Base-by-base conservation (phyloP, 2,888 invertebrate genomes). In the Antitype chi region DNA sequence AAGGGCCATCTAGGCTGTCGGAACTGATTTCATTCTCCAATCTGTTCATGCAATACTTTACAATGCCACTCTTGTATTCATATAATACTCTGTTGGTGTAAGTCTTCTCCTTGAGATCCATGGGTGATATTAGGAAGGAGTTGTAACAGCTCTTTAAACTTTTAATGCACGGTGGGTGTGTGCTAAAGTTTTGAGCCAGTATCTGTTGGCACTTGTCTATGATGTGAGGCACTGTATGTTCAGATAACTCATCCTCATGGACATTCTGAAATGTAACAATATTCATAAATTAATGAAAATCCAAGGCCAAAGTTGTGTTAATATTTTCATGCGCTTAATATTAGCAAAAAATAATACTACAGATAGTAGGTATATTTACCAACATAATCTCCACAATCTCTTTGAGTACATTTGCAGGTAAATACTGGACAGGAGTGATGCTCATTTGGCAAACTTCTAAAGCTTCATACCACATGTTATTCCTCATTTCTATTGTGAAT, bases 381-480 rank as follows among this genome's bases (percentile, higher is more conserved):
- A 96, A 83, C 75, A 97, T 95, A 62, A 97, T 96, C 90, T 96
- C 96, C 23, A 95, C 93, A 80, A 96, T 87, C 81, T 94, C 92
- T 80, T 91, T 94, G 0, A 97, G 89, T 0, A 96, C 90, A 85
- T 93, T 92, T 4, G 91, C 91, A 43, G 95, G 93, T 47, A 96
- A 89, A 83, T 95, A 96, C 80, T 95, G 94, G 23, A 91, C 88
- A 64, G 92, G 88, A 68, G 92, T 94, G 7, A 95, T 92, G 66
- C 93, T 92, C 82, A 95, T 84, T 53, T 90, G 84, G 82, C 95
- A 95, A 7, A 95, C 93, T 89, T 96, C 95, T 63, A 97, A 85
- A 25, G 96, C 96, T 84, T 96, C 96, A 87, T 82, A 90, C 96
- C 96, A 97, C 91, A 94, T 93, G 66, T 94, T 93, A 23, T 94